Base-by-base conservation (phyloP, 2,888 invertebrate genomes). In the Chelonus formosanus region DNA sequence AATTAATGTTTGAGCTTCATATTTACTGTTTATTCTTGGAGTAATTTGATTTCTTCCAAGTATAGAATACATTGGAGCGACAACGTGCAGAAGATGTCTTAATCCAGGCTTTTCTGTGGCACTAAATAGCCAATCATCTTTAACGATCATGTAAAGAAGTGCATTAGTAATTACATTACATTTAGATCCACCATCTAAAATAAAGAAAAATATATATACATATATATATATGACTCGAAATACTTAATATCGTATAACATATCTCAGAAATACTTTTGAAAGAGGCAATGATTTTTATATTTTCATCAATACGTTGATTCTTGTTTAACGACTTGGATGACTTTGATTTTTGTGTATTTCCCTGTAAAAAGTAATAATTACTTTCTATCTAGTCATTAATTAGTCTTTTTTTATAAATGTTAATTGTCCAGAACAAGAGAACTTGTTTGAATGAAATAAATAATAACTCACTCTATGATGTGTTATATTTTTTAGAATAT, bases 91-190 rank as follows among this genome's bases (percentile, higher is more conserved):
- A n/a, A 67, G 61, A 8, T 67, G 43, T 32, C 52, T 50, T 47
- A 70, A 70, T 40, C 71, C 70, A 48, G 32, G 47, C 61, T 67
- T 70, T 43, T 70, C 67, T 4, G 60, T 50, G 6, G 59, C 64
- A 50, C 35, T 52, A 6, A 70, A 32, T 36, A 68, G 67, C 54
- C 57, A 53, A 45, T 58, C 56, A 63, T 70, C 67, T 52, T 68
- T 70, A 31, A 53, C 57, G 36, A 70, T 67, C 68, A 68, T 66
- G 34, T 60, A 70, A n/a, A 70, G 32, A 35, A 68, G 54, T 6
- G 66, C 59, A 44, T 64, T 62, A 47, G 57, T 68, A 10, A 68
- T 63, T 61, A 47, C 44, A 31, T 58, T 34, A 35, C 57, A 36
- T 59, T 68, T 68, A 44, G 32, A 54, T 40, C 67, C 67, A 48